These are phyloP conservation scores for Epinotia ramella DNA, from an alignment of 2,888 invertebrate species.

Conservation along the genomic window DNA sequence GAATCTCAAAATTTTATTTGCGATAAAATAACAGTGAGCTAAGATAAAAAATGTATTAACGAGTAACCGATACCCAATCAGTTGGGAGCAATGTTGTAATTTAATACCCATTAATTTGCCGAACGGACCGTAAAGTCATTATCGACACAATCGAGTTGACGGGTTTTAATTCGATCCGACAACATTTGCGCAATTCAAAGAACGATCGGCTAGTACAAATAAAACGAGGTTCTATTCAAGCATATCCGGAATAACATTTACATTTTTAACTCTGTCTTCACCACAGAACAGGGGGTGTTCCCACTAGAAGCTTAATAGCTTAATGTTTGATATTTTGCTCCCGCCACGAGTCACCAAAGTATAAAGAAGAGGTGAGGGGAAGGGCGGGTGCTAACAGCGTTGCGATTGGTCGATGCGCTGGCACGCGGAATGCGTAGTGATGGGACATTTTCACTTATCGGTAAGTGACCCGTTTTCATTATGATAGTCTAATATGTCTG, in stretches of 20 bases:
- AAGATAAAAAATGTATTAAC: conserved; percentile 48
- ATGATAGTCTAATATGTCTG: too few relatives aligned
- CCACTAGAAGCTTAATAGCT: too few relatives aligned
- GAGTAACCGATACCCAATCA: conserved; percentile 57
- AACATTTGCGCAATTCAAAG: conserved; percentile 35
- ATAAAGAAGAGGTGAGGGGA: too few relatives aligned
- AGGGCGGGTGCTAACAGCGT: too few relatives aligned
- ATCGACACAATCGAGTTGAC: conserved; percentile 55
- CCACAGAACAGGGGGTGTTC: too few relatives aligned
- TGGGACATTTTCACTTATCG: too few relatives aligned
- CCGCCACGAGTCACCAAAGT: too few relatives aligned
- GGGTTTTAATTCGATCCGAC: conserved; percentile 56
- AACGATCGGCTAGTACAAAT: conserved; percentile 23
- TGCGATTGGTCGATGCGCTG: too few relatives aligned
- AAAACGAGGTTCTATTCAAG: conserved; percentile 1
- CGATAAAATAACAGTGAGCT: conserved; percentile 48
- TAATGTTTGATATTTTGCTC: too few relatives aligned
- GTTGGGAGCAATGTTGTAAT: conserved; percentile 56
- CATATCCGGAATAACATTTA: not conserved
- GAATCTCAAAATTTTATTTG: conserved; percentile 21
- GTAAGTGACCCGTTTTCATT: too few relatives aligned
- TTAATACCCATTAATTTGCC: conserved; percentile 57
- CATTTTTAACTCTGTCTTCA: not conserved
- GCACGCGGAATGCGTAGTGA: too few relatives aligned
- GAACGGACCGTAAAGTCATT: conserved; percentile 54